Percentiles rank a stretch among this genome's conserved stretches.
These are phyloP conservation scores for Nasonia vitripennis DNA, from an alignment of 1,140 invertebrate genomes.

Conservation along the genomic window DNA sequence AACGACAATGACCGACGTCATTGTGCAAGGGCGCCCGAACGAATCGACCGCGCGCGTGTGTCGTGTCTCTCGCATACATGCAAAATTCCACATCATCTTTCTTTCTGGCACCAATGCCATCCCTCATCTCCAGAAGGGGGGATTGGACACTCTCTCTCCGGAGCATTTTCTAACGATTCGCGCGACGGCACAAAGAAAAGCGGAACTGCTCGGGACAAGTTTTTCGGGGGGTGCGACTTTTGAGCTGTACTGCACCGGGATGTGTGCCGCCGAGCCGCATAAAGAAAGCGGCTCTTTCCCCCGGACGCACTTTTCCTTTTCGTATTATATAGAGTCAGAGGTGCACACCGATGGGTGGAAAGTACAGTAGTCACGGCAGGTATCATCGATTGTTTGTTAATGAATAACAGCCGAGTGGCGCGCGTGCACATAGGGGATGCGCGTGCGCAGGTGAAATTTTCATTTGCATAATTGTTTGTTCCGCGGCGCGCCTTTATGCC, in stretches of 20 bases:
- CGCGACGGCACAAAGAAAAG: slow-evolving; percentile 42
- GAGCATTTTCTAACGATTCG: slow-evolving; percentile 37
- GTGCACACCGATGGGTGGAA: background rate
- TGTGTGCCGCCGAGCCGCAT: background rate
- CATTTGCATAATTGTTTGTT: slow-evolving; percentile 50
- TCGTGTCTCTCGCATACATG: background rate
- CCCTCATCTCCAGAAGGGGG: background rate
- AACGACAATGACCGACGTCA: slow-evolving; percentile 18
- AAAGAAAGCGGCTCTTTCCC: slow-evolving; percentile 38
- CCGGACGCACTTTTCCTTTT: slow-evolving; percentile 16
- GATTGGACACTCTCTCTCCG: slow-evolving; percentile 3
- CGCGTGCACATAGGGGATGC: background rate
- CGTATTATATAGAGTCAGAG: background rate
- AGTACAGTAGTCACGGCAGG: slow-evolving; percentile 26
- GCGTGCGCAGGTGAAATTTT: slow-evolving; percentile 39
- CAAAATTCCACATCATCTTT: slow-evolving; percentile 31
- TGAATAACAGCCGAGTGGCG: slow-evolving; percentile 18
- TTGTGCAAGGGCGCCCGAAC: slow-evolving; percentile 36
- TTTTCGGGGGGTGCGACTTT: slow-evolving; percentile 39
- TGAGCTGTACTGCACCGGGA: background rate
- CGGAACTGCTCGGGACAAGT: slow-evolving; percentile 11
- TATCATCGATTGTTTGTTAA: slow-evolving; percentile 51
- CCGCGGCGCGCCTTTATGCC: background rate
- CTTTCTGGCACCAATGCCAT: background rate
- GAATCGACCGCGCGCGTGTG: background rate